Conservation (phyloP, 1,140 invertebrate species). For the Musca vetustissima region DNA sequence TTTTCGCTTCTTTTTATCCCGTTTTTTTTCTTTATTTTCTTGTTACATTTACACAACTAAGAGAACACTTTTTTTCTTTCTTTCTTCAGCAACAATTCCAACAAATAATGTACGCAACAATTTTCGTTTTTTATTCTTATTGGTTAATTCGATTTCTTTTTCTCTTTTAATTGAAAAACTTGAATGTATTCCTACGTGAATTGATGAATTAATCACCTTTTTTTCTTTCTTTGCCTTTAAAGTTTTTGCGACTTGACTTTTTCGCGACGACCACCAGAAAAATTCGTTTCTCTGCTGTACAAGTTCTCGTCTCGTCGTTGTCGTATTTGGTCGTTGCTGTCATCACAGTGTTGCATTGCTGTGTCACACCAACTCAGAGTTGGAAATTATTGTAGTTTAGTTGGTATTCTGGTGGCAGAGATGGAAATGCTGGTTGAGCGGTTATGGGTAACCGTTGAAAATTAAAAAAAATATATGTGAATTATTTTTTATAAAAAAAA, state of each 20-base stretch:
- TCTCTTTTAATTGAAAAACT: neutral
- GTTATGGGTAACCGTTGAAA: too few species aligned
- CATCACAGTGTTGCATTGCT: constrained; percentile 14
- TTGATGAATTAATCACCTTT: constrained; percentile 28
- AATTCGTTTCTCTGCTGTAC: constrained; percentile 26
- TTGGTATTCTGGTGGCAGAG: too few species aligned
- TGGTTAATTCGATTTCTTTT: neutral
- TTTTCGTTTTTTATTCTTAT: too few species aligned
- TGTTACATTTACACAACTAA: too few species aligned
- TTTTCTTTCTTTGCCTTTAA: constrained; percentile 6
- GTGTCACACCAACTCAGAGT: neutral
- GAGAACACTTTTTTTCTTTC: too few species aligned
- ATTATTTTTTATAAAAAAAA: neutral
- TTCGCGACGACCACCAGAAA: constrained; percentile 26
- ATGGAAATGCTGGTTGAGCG: too few species aligned
- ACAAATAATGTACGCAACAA: too few species aligned
- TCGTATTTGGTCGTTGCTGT: constrained; percentile 5
- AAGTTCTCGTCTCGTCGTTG: too few species aligned
- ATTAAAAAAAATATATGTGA: neutral
- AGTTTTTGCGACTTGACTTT: neutral
- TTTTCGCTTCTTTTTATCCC: too few species aligned
- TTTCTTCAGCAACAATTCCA: too few species aligned
- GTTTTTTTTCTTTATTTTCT: too few species aligned
- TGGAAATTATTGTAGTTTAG: neutral
- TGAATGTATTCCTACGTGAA: neutral